phyloP scores from a whole-genome alignment of 2,797 vertebrate species.

The Sandelia bainsii region DNA sequence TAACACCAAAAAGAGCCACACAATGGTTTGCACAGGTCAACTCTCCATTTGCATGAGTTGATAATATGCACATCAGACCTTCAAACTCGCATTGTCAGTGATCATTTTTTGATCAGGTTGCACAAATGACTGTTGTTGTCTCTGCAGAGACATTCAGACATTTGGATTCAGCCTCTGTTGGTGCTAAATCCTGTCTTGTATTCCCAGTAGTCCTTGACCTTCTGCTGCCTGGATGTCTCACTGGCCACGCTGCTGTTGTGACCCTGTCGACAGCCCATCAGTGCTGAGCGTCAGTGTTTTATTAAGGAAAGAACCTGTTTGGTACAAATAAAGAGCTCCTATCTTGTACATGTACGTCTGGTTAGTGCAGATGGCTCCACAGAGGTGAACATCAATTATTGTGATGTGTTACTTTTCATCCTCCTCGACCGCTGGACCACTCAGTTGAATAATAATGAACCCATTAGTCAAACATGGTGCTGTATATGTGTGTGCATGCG shows the following conservation, averaged over 20 bases:
- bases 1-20: too few species aligned
- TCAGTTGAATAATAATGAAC: slow-evolving; percentile 65
- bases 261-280: slow-evolving; percentile 26
- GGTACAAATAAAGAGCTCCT: slow-evolving; percentile 29
- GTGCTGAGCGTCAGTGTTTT: not conserved
- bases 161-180: not conserved
- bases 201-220: slow-evolving; percentile 25
- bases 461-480: slow-evolving; percentile 69
- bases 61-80: too few species aligned
- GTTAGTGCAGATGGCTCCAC: slow-evolving; percentile 45
- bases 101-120: too few species aligned
- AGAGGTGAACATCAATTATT: slow-evolving; percentile 51
- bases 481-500: slow-evolving; percentile 15
- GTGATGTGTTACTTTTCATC: slow-evolving; percentile 31
- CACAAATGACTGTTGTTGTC: not conserved
- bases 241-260: slow-evolving; percentile 4
- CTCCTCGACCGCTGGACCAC: slow-evolving; percentile 27
- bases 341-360: slow-evolving; percentile 18
- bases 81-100: too few species aligned
- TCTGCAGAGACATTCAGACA: not conserved
- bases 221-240: not conserved
- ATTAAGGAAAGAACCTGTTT: not conserved
- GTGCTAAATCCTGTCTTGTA: slow-evolving; percentile 14
- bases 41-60: too few species aligned
- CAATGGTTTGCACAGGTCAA: too few species aligned